A percentile compares a stretch with the other conserved stretches of the same genome.
These are phyloP conservation scores for Pheosia tremula DNA, from an alignment of 2,888 invertebrate species.

Conservation along the genomic window DNA sequence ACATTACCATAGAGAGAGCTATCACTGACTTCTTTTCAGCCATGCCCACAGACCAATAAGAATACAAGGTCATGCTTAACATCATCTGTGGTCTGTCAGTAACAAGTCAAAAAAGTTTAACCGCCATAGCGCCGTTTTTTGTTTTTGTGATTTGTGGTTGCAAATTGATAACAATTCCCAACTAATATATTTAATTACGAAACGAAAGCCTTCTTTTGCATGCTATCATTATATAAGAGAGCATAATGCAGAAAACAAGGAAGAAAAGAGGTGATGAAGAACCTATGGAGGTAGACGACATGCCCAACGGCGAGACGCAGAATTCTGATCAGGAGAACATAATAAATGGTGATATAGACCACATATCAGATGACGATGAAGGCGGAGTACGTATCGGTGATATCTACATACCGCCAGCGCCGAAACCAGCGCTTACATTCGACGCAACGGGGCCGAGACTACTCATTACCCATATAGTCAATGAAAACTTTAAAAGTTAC, in stretches of 20 bases:
- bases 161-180: too few relatives aligned
- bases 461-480: slow-evolving; percentile 95
- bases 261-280: slow-evolving; percentile 59
- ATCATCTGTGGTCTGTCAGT: too few relatives aligned
- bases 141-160: too few relatives aligned
- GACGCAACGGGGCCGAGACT: slow-evolving; percentile 92
- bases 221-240: not conserved
- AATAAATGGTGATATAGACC: slow-evolving; percentile 64
- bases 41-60: too few relatives aligned
- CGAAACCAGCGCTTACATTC: slow-evolving; percentile 88
- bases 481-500: slow-evolving; percentile 98
- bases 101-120: too few relatives aligned
- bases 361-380: slow-evolving; percentile 85
- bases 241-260: slow-evolving; percentile 59
- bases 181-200: too few relatives aligned
- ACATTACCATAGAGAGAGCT: too few relatives aligned
- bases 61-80: too few relatives aligned
- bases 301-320: slow-evolving; percentile 33
- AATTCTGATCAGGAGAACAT: slow-evolving; percentile 37
- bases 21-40: too few relatives aligned
- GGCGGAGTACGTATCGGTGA: slow-evolving; percentile 91
- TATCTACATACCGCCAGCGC: slow-evolving; percentile 93
- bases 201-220: not conserved
- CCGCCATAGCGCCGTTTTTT: too few relatives aligned
- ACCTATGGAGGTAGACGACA: slow-evolving; percentile 72